A percentile compares a stretch with the other conserved stretches of the same genome.
Evolutionary conservation across 2,113 vertebrate species (phyloP).

Genomic region (Archocentrus centrarchus): DNA sequence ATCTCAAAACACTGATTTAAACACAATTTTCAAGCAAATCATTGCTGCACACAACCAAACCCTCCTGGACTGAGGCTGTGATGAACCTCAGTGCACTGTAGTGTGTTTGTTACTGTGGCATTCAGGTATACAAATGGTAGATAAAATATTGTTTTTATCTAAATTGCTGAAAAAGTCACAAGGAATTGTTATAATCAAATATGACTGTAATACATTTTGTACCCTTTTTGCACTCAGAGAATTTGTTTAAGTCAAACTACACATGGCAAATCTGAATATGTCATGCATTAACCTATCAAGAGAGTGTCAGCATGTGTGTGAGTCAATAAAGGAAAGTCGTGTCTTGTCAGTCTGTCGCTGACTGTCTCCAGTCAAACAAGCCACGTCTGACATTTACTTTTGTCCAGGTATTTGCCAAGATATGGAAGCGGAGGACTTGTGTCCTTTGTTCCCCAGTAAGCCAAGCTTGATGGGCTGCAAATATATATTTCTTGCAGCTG

Average conservation of each 20-base stretch:
- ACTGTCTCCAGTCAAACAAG: slow-evolving; percentile 36
- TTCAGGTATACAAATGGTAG: background rate
- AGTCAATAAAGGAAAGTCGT: slow-evolving; percentile 13
- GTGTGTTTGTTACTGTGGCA: background rate
- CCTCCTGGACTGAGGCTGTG: background rate
- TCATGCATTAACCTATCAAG: slow-evolving; percentile 28
- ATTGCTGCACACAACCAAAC: background rate
- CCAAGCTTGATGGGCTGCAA: background rate
- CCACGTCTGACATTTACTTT: slow-evolving; percentile 60
- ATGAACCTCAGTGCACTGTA: background rate
- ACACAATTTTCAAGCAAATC: background rate
- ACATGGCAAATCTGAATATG: slow-evolving; percentile 43
- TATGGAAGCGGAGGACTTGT: background rate
- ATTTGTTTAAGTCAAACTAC: slow-evolving; percentile 38
- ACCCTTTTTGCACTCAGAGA: background rate
- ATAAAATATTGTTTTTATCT: background rate
- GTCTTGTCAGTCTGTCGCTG: slow-evolving; percentile 30
- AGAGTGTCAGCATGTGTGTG: background rate
- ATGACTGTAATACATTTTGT: background rate
- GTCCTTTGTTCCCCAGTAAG: slow-evolving; percentile 17
- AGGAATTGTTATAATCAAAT: background rate
- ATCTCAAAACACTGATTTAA: background rate
- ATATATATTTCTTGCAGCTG: background rate
- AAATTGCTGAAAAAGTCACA: background rate
- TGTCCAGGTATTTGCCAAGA: slow-evolving; percentile 46